Evolutionary conservation across 2,888 invertebrate genomes (phyloP).

Genomic region (Macrosiphum euphorbiae): DNA sequence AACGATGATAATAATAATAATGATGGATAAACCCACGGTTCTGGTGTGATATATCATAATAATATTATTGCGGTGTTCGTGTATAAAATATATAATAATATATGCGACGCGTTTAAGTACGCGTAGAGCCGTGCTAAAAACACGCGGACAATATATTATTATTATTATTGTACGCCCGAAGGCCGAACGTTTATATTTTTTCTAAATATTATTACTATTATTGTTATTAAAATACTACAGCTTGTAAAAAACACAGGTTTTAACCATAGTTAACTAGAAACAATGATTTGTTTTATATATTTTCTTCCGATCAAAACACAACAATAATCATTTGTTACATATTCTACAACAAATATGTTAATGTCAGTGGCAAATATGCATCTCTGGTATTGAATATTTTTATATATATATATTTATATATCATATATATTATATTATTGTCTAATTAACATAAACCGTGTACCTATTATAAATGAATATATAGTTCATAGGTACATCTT

Average conservation of each 20-base stretch:
- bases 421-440: too few species aligned
- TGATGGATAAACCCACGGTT: background rate
- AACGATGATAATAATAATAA: background rate
- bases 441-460: background rate
- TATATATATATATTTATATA: too few species aligned
- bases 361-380: background rate
- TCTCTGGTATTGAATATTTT: background rate
- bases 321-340: background rate
- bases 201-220: background rate
- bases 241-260: background rate
- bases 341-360: background rate
- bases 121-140: background rate
- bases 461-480: background rate
- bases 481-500: background rate
- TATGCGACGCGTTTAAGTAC: background rate
- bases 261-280: background rate
- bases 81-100: background rate
- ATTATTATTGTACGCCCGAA: background rate
- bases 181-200: conserved; percentile 7
- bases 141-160: background rate
- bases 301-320: background rate
- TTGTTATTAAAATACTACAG: background rate
- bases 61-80: background rate
- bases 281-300: background rate
- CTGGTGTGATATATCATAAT: background rate